phyloP scores from a whole-genome alignment of 2,113 vertebrate species.

The Bos javanicus region DNA sequence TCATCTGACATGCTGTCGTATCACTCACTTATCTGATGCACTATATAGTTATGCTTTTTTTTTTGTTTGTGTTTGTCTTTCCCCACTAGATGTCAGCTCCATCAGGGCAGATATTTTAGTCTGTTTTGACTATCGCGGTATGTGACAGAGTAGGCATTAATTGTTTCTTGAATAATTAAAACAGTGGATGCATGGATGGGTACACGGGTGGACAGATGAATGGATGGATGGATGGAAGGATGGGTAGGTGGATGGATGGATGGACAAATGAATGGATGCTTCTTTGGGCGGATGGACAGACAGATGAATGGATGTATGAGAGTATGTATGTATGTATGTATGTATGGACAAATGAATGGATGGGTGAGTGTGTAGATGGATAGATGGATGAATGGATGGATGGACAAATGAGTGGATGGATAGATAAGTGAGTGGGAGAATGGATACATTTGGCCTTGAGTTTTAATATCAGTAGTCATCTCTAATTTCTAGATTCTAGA shows the following conservation, averaged over 20 bases:
- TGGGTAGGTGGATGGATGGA: too few species aligned
- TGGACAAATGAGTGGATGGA: not conserved
- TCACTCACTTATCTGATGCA: not conserved
- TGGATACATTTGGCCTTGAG: not conserved
- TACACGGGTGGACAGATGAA: too few species aligned
- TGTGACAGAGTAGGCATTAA: not conserved
- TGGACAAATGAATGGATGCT: not conserved
- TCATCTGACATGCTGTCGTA: rapidly evolving
- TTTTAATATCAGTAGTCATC: not conserved
- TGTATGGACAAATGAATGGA: not conserved
- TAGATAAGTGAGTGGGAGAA: not conserved
- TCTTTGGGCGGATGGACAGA: too few species aligned
- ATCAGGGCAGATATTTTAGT: not conserved
- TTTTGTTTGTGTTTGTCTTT: not conserved
- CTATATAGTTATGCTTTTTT: not conserved
- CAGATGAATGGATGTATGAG: not conserved
- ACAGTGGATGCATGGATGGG: not conserved
- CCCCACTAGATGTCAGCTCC: not conserved
- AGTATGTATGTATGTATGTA: too few species aligned
- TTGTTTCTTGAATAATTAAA: not conserved
- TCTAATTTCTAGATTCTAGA: not conserved
- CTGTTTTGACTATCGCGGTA: not conserved
- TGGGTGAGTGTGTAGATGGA: not conserved
- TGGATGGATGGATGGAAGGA: not conserved
- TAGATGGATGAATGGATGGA: not conserved